phyloP scores from a whole-genome alignment of 2,888 invertebrate species.

The Alloscopus bannaensis region DNA sequence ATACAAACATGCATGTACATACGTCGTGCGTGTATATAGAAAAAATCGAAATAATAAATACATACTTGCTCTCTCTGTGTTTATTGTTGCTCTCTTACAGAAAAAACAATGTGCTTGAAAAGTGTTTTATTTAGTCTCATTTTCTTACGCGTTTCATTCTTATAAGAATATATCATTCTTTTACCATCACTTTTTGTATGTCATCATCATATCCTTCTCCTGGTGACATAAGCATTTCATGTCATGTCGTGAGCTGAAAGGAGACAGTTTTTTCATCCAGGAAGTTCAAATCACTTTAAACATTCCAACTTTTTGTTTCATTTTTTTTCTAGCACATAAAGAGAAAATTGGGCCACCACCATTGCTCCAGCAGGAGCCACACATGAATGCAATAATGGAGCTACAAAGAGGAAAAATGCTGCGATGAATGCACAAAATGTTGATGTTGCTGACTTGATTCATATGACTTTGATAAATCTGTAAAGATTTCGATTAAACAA shows the following conservation, averaged over 20 bases:
- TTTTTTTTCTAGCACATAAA: slow-evolving; percentile 4
- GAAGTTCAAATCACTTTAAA: not conserved
- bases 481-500: slow-evolving; percentile 48
- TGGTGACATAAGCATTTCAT: not conserved
- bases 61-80: slow-evolving; percentile 49
- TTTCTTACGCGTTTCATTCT: slow-evolving; percentile 3
- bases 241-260: not conserved
- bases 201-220: not conserved
- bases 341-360: not conserved
- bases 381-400: not conserved
- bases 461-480: slow-evolving; percentile 60
- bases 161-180: not conserved
- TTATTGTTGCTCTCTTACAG: slow-evolving; percentile 48
- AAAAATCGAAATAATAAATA: slow-evolving; percentile 21
- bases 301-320: slow-evolving; percentile 1
- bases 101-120: not conserved
- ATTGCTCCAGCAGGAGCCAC: not conserved
- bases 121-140: not conserved
- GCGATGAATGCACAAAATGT: slow-evolving; percentile 5
- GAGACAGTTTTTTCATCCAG: not conserved
- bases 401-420: not conserved
- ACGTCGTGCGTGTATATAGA: too few relatives aligned
- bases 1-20: too few relatives aligned
- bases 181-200: too few relatives aligned
- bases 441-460: slow-evolving; percentile 33